These are phyloP conservation scores for Lochmaea crataegi DNA, from an alignment of 2,888 invertebrate species.

Conservation along the genomic window DNA sequence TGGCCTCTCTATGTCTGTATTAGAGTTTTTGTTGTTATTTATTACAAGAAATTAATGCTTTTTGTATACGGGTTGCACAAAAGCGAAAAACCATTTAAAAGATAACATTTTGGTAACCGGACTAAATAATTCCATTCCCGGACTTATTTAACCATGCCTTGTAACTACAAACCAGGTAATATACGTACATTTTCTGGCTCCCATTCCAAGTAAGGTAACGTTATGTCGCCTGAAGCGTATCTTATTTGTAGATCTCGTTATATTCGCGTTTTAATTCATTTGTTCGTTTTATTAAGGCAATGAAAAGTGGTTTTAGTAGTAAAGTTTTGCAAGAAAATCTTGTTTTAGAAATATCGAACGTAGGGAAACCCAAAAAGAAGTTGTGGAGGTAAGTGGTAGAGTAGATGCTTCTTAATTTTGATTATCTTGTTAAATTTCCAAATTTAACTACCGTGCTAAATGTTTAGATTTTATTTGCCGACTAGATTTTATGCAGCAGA, in stretches of 20 bases:
- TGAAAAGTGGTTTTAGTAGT: conserved; percentile 21
- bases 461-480: conserved; percentile 5
- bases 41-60: no score
- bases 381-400: conserved; percentile 1
- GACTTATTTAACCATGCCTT: not conserved
- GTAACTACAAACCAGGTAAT: not conserved
- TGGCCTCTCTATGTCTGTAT: no score
- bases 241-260: conserved; percentile 36
- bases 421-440: not conserved
- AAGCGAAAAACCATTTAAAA: not conserved
- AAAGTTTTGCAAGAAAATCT: conserved; percentile 26
- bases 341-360: conserved; percentile 21
- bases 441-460: conserved; percentile 2
- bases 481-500: not conserved
- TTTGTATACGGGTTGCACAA: no score
- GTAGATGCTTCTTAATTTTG: not conserved
- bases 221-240: conserved; percentile 22
- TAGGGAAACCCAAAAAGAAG: conserved; percentile 10
- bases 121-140: not conserved
- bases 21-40: no score
- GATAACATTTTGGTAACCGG: not conserved
- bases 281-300: conserved; percentile 35
- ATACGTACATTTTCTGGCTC: conserved; percentile 22
- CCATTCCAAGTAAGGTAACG: conserved; percentile 18
- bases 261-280: conserved; percentile 35